phyloP scores from a whole-genome alignment of 1,140 invertebrate genomes.

The Phthorimaea operculella region DNA sequence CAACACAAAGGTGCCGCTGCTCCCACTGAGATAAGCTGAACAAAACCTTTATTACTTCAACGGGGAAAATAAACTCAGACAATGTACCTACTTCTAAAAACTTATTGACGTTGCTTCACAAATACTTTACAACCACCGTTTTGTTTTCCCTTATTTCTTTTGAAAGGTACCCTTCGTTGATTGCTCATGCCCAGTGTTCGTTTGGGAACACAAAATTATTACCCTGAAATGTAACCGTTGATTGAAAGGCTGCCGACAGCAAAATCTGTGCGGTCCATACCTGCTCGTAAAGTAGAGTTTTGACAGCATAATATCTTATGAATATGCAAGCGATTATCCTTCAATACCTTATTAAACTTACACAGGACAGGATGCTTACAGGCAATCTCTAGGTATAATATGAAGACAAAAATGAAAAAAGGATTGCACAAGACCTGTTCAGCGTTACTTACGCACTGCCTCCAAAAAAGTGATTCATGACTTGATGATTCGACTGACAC shows the following conservation, averaged over 20 bases:
- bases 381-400: too few relatives aligned
- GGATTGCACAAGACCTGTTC: not conserved
- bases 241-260: constrained; percentile 35
- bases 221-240: constrained; percentile 18
- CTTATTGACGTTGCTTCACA: constrained; percentile 37
- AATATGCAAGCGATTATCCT: constrained; percentile 17
- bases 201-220: constrained; percentile 23
- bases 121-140: constrained; percentile 30
- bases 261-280: constrained; percentile 20
- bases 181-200: constrained; percentile 18
- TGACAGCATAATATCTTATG: constrained; percentile 14
- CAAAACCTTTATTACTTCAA: constrained; percentile 31
- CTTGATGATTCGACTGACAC: constrained; percentile 22
- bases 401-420: not conserved
- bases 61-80: constrained; percentile 25
- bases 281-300: constrained; percentile 15
- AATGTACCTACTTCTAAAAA: constrained; percentile 38
- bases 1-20: constrained; percentile 21
- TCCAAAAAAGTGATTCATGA: constrained; percentile 22
- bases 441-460: not conserved
- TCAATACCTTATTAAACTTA: constrained; percentile 2
- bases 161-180: constrained; percentile 19
- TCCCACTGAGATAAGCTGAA: constrained; percentile 19
- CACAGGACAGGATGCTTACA: not conserved
- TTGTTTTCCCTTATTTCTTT: constrained; percentile 13